phyloP scores from a whole-genome alignment of 2,113 vertebrate genomes.

The Antennarius striatus region DNA sequence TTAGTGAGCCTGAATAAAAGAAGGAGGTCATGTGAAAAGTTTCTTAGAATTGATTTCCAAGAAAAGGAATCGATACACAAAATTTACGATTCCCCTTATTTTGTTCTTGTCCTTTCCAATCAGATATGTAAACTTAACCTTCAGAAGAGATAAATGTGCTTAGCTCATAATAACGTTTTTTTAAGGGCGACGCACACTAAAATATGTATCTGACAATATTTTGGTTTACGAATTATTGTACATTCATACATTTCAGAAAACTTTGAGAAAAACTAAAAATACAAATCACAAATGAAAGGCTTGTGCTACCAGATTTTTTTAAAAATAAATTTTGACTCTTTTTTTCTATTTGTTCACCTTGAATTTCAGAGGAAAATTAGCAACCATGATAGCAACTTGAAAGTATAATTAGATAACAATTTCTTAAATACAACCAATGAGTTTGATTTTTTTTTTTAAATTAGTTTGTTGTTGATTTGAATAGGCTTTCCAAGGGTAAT shows the following conservation, averaged over 20 bases:
- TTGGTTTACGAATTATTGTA: background rate
- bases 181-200: background rate
- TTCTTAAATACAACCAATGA: background rate
- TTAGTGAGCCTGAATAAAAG: slow-evolving; percentile 34
- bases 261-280: background rate
- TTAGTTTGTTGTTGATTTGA: too few relatives aligned
- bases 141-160: slow-evolving; percentile 12
- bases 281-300: background rate
- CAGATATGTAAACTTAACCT: slow-evolving; percentile 44
- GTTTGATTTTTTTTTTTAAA: background rate
- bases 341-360: background rate
- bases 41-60: slow-evolving; percentile 60
- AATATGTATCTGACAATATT: slow-evolving; percentile 3
- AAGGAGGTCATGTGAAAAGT: slow-evolving; percentile 54
- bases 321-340: background rate
- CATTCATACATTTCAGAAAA: too few relatives aligned
- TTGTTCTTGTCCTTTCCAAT: slow-evolving; percentile 43
- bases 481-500: background rate
- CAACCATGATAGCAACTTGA: background rate
- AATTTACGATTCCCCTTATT: slow-evolving; percentile 37
- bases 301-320: too few relatives aligned
- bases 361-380: background rate
- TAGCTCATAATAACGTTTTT: background rate
- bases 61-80: slow-evolving; percentile 55
- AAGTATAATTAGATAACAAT: slow-evolving; percentile 17